Base-by-base conservation (phyloP, 1,140 invertebrate genomes). In the Ladona fulva region DNA sequence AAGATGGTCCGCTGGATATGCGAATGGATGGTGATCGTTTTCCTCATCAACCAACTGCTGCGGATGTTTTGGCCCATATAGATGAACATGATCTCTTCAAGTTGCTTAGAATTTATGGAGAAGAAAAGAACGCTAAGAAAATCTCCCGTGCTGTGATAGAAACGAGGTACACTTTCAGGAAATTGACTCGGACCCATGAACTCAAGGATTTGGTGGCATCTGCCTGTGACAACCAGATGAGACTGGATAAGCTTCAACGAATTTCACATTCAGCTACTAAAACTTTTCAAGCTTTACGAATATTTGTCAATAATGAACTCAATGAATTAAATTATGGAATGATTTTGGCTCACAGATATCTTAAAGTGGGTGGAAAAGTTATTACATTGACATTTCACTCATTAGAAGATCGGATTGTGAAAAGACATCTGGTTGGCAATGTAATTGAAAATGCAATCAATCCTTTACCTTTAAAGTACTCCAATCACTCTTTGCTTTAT, bases 221-320 rank as follows among this genome's bases (percentile, higher is more conserved):
- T 37, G 89, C 91, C 78, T 88, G 91, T 80, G 87, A 85, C 7
- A 87, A 86, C 81, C 88, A 91, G 59, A 78, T 81, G 24, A 81
- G 85, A 42, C 59, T 88, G 37, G 95, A 97, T 84, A 93, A 92
- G 85, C 83, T 95, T 42, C 88, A 91, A 66, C 87, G 94, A 81
- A 88, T 87, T n/a, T 84, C 91, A 8, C 95, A 97, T 83, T 87
- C 89, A 79, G 96, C 96, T 0, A 97, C 95, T 3, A 97, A 96
- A 89, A 92, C 95, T 0, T 99, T 98, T 87, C 95, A 97, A 87
- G 97, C 96, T 0, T 84, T 99, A 77, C 87, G 97, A 81, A 98
- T 98, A 80, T 97, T 98, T 86, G 94, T 99, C 0, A 99, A 99
- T 84, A 95, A 99, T 85, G 97, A 99, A 87, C 85, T 99, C 0